Base-by-base conservation (phyloP, 2,113 vertebrate genomes). In the Agapornis roseicollis region DNA sequence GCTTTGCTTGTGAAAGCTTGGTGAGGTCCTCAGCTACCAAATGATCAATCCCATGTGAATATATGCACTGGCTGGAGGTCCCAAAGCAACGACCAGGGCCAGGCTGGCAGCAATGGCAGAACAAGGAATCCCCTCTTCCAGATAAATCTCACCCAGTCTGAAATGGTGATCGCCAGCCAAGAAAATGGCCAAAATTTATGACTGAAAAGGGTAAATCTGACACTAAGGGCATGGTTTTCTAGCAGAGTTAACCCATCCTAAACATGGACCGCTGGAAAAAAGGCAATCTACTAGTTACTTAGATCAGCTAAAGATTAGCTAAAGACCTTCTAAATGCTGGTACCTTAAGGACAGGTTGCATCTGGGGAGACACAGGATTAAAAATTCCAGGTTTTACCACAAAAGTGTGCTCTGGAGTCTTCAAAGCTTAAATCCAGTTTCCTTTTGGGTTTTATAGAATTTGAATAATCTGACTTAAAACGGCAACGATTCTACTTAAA, bases 371-470 rank as follows among this genome's bases (percentile, higher is more conserved):
- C 68, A 63, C 5, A 42, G 31, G 61, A 83, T 41, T 56, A 90
- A 90, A 83, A 68, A 80, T 49, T 80, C 65, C 76, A 94, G 47
- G 25, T 74, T 37, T 83, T 78, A 37, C 76, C 56, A 90, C 27
- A 73, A 14, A 93, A 90, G 39, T 22, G 20, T 50, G 33, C 52
- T 89, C 63, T 37, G 19, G 39, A 90, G 55, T 60, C 69, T 88
- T 94, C 82, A 94, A 90, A 94, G 72, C 52, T 53, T 93, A 85
- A 96, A 93, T 72, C 66, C 85, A 85, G 88, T 95, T 95, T 94
- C 83, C 25, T 19, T 0, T 1, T 72, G 55, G 22, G 56, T 90
- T 96, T 94, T 94, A 92, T 0, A 92, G 47, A 90, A 84, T 80
- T 81, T 2, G 1, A 76, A 71, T 92, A 91, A 94, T 81, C 60